Evolutionary conservation across 2,113 vertebrate genomes (phyloP), one percentile per base, ranked within the genome.

Genomic region (Pyrgilauda ruficollis): DNA sequence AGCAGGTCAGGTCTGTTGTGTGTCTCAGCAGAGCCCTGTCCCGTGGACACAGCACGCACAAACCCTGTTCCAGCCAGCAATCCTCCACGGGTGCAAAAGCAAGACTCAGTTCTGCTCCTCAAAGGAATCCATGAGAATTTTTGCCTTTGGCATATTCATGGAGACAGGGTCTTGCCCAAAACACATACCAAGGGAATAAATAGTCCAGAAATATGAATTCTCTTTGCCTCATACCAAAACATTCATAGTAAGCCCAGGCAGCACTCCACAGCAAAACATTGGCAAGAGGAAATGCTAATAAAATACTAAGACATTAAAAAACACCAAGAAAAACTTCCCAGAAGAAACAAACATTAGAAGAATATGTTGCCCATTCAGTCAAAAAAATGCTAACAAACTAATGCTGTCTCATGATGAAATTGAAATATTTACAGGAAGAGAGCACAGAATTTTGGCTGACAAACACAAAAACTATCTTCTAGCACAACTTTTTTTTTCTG

Each of bases 311-410:
- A 89, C 47, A 55, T 69, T 88, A 58, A 93, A 87, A 95, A 96
- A 89, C 79, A 94, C 47, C 31, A 64, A 87, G 73, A 89, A 94
- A 95, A 87, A 44, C 62, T 93, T 96, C 93, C 90, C 70, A 94
- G 77, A 91, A 97, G 80, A 94, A 89, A 82, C 67, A 97, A 97
- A 91, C 76, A 93, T 80, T 83, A 79, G 85, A 91, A 97, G 80
- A 96, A 74, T 80, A 94, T 72, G 72, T 74, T 89, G 62, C 78
- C 77, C 87, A 86, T 74, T 95, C 64, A 89, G 72, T 93, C 64
- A 81, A 87, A 92, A 95, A 96, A 93, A 95, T 93, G 93, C 87
- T 95, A 97, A 97, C 94, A 95, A 96, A 96, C 87, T 87, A 95
- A 94, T 76, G 84, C 79, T 95, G 77, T 85, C 95, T 97, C 80